A percentile compares a stretch with the other conserved stretches of the same genome.
Conservation (phyloP, 2,888 invertebrate genomes). For the Agrenia bidenticulata region DNA sequence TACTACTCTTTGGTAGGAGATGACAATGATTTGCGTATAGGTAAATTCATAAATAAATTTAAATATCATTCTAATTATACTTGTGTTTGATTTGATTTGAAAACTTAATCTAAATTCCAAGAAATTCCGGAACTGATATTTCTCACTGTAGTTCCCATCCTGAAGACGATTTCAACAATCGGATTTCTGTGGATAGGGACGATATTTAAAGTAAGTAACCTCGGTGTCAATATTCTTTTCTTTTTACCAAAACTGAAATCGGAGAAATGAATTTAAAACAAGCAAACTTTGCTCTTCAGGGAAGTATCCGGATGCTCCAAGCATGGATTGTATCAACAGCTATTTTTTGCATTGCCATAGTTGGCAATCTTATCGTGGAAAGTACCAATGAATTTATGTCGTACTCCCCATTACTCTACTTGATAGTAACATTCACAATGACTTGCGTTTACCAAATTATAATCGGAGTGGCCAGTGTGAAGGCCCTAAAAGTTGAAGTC, state of each 20-base stretch:
- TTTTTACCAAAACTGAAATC: too few relatives aligned
- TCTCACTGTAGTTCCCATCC: not conserved
- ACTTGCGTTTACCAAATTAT: not conserved
- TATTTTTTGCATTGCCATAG: not conserved
- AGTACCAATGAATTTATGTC: not conserved
- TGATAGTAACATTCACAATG: not conserved
- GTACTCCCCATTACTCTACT: not conserved
- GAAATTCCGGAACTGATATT: not conserved
- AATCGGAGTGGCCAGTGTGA: not conserved
- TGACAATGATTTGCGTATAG: not conserved
- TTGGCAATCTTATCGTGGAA: not conserved
- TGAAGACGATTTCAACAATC: not conserved
- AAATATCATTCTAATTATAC: too few relatives aligned
- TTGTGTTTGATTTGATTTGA: too few relatives aligned
- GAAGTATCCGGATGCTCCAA: conserved; percentile 10
- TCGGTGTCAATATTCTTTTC: not conserved
- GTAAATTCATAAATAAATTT: too few relatives aligned
- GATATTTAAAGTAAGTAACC: conserved; percentile 7
- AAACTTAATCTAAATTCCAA: not conserved
- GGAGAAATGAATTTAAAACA: not conserved
- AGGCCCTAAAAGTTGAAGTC: not conserved
- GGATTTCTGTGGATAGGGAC: conserved; percentile 10
- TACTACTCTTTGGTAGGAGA: not conserved
- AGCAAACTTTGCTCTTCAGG: conserved; percentile 7
- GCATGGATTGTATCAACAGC: conserved; percentile 23